Evolutionary conservation across 2,888 invertebrate species (phyloP).

Genomic region (Tryphoninae sp.): DNA sequence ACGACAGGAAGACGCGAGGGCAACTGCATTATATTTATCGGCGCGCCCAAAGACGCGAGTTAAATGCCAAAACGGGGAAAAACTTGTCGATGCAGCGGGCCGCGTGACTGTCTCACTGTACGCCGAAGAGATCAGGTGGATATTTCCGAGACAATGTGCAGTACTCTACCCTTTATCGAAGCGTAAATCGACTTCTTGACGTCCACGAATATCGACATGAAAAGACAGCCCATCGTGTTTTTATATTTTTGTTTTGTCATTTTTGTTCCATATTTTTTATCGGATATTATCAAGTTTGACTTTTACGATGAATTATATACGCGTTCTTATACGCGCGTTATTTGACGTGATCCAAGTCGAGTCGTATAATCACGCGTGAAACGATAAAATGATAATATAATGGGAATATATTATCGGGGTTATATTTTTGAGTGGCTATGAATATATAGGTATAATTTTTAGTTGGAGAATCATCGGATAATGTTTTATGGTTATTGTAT

Average conservation of each 20-base stretch:
- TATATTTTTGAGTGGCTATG: not conserved
- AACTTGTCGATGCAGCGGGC: slow-evolving; percentile 67
- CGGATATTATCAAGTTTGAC: not conserved
- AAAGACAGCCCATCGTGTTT: not conserved
- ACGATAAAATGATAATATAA: slow-evolving; percentile 14
- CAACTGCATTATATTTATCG: slow-evolving; percentile 75
- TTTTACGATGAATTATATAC: not conserved
- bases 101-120: slow-evolving; percentile 21
- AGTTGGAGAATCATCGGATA: no score
- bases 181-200: slow-evolving; percentile 12
- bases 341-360: no score
- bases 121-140: not conserved
- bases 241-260: not conserved
- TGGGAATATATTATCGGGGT: slow-evolving; percentile 19
- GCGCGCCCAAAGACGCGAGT: slow-evolving; percentile 50
- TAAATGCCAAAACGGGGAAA: slow-evolving; percentile 66
- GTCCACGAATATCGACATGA: not conserved
- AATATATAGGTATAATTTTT: no score
- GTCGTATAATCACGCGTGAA: not conserved
- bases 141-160: slow-evolving; percentile 17
- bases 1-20: slow-evolving; percentile 19
- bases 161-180: not conserved
- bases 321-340: not conserved
- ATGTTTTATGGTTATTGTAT: no score
- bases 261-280: not conserved